A percentile compares a stretch with the other conserved stretches of the same genome.
Evolutionary conservation across 1,140 invertebrate genomes (phyloP).

Genomic region (Scaptomyza graminum): DNA sequence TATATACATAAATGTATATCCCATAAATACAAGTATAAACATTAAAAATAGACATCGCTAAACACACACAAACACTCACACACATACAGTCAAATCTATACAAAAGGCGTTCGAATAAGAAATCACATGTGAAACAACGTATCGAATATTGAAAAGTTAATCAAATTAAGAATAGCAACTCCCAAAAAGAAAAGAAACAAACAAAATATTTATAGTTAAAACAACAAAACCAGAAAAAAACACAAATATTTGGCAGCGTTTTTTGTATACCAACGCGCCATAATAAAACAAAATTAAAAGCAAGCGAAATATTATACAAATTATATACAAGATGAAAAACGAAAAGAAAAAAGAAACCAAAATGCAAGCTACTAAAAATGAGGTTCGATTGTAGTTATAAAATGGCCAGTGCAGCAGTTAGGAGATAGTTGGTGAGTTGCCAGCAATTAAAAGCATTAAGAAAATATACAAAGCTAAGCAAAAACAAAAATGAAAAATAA

Average conservation of each 20-base stretch:
- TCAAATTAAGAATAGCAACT: slow-evolving; percentile 67
- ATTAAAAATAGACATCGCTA: slow-evolving; percentile 27
- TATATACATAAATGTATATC: slow-evolving; percentile 16
- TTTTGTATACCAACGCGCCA: slow-evolving; percentile 77
- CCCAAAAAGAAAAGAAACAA: slow-evolving; percentile 35
- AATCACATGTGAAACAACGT: slow-evolving; percentile 70
- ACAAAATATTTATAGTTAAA: slow-evolving; percentile 74
- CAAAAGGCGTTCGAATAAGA: slow-evolving; percentile 60
- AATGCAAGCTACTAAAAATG: slow-evolving; percentile 34
- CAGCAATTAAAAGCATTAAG: slow-evolving; percentile 54
- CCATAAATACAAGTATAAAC: slow-evolving; percentile 49
- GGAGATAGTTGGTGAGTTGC: slow-evolving; percentile 50
- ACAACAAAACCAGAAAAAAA: slow-evolving; percentile 27
- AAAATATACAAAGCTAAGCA: slow-evolving; percentile 71
- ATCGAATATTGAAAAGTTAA: slow-evolving; percentile 80
- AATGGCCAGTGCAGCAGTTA: slow-evolving; percentile 35
- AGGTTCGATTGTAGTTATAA: slow-evolving; percentile 34
- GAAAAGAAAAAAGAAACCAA: slow-evolving; percentile 11
- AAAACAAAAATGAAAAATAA: slow-evolving; percentile 14
- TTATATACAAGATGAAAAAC: slow-evolving; percentile 49
- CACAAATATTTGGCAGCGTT: slow-evolving; percentile 58
- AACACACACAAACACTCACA: slow-evolving; percentile 11
- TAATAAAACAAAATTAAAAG: slow-evolving; percentile 39
- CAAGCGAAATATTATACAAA: slow-evolving; percentile 74
- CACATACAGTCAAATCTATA: slow-evolving; percentile 17